Evolutionary conservation across 2,113 vertebrate species (phyloP).

Genomic region (Larimichthys polyactis): DNA sequence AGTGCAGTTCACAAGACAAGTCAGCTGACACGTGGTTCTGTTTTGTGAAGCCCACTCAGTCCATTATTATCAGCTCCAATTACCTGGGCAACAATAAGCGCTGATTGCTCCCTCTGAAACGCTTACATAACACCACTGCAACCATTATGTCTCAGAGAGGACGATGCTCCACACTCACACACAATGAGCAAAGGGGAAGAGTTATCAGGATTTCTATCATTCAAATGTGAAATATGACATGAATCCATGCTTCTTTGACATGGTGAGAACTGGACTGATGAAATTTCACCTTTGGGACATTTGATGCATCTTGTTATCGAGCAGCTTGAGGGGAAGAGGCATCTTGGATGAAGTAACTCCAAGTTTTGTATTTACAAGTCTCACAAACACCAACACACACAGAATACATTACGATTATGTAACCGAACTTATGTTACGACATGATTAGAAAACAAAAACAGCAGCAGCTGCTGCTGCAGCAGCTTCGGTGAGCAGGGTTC

Average conservation of each 20-base stretch:
- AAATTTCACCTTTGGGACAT: slow-evolving; percentile 46
- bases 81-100: slow-evolving; percentile 40
- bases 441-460: slow-evolving; percentile 51
- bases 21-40: neutral
- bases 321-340: slow-evolving; percentile 17
- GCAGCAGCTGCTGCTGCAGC: neutral
- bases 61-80: slow-evolving; percentile 55
- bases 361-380: neutral
- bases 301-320: slow-evolving; percentile 30
- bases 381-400: slow-evolving; percentile 11
- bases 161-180: neutral
- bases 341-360: slow-evolving; percentile 23
- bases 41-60: slow-evolving; percentile 4
- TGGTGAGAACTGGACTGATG: slow-evolving; percentile 1
- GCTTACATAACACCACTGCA: slow-evolving; percentile 61
- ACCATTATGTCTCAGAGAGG: slow-evolving; percentile 44
- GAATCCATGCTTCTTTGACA: neutral
- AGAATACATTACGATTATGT: slow-evolving; percentile 30
- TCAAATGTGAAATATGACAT: slow-evolving; percentile 3
- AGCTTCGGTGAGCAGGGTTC: neutral
- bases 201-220: neutral
- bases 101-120: slow-evolving; percentile 37
- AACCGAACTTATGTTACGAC: slow-evolving; percentile 28
- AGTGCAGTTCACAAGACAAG: neutral
- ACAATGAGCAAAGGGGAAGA: slow-evolving; percentile 4